These are phyloP conservation scores for Argyrosomus japonicus DNA, from an alignment of 2,113 vertebrate genomes.

Conservation along the genomic window DNA sequence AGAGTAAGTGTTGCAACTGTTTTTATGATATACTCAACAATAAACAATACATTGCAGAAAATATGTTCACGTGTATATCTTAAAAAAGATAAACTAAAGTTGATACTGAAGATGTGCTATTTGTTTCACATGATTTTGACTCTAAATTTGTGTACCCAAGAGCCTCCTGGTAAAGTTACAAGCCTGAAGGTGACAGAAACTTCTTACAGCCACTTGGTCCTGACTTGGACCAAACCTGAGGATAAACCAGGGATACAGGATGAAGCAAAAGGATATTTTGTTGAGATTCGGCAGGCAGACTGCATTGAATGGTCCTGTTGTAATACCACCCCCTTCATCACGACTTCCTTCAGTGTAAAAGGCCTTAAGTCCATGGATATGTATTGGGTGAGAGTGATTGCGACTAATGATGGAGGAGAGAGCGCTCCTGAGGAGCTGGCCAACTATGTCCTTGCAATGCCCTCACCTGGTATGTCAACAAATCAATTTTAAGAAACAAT, in stretches of 20 bases:
- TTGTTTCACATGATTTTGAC: too few species aligned
- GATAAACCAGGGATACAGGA: slow-evolving; percentile 75
- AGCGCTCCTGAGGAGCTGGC: slow-evolving; percentile 81
- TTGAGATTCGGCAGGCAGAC: slow-evolving; percentile 85
- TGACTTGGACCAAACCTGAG: slow-evolving; percentile 88
- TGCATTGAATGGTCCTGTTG: slow-evolving; percentile 86
- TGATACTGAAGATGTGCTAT: too few species aligned
- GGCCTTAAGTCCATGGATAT: slow-evolving; percentile 83
- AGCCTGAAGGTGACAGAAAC: slow-evolving; percentile 87
- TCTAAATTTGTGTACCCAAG: slow-evolving; percentile 70
- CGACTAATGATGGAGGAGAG: slow-evolving; percentile 84
- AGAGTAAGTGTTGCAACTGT: slow-evolving; percentile 81
- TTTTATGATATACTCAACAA: background rate
- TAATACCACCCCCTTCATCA: slow-evolving; percentile 76
- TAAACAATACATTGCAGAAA: background rate
- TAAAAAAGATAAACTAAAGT: background rate
- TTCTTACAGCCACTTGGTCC: slow-evolving; percentile 82
- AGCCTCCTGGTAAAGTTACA: slow-evolving; percentile 85
- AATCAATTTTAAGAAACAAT: background rate
- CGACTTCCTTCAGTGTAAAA: slow-evolving; percentile 84
- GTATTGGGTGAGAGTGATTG: slow-evolving; percentile 88
- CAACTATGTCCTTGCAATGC: slow-evolving; percentile 76
- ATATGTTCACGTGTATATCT: background rate
- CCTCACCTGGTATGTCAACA: slow-evolving; percentile 78
- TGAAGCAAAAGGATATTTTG: slow-evolving; percentile 87